Conservation (phyloP, 2,113 vertebrate species). For the Lates calcarifer region DNA sequence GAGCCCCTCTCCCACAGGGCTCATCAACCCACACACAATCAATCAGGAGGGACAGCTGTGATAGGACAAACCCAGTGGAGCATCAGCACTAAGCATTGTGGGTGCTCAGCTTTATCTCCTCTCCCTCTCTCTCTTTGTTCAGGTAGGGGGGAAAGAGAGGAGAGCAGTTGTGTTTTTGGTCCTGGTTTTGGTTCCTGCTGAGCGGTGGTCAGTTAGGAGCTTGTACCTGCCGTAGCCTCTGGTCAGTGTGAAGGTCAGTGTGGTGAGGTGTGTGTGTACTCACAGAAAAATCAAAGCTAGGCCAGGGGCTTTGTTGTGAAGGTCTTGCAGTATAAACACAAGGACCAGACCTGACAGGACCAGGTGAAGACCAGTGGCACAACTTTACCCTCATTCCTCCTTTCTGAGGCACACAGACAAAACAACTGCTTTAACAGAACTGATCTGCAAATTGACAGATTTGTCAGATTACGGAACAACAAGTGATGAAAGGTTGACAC, state of each 20-base stretch:
- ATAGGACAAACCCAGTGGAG: slow-evolving; percentile 67
- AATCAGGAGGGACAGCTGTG: slow-evolving; percentile 67
- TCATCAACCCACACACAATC: slow-evolving; percentile 39
- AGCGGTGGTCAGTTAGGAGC: background rate
- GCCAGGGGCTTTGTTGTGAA: slow-evolving; percentile 3
- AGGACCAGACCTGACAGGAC: slow-evolving; percentile 9
- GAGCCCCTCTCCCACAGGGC: slow-evolving; percentile 11
- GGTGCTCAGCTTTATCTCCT: slow-evolving; percentile 20
- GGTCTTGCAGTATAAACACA: background rate
- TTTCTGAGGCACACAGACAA: slow-evolving; percentile 24
- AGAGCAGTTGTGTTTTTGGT: slow-evolving; percentile 5
- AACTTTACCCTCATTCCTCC: slow-evolving; percentile 10
- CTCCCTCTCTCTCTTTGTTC: background rate
- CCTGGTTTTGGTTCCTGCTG: slow-evolving; percentile 20
- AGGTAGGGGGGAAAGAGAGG: background rate
- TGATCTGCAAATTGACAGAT: no score
- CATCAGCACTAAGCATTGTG: slow-evolving; percentile 44
- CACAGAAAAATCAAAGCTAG: slow-evolving; percentile 18
- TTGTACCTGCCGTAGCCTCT: slow-evolving; percentile 8
- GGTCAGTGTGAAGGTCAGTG: slow-evolving; percentile 13
- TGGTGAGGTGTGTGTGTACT: slow-evolving; percentile 4
- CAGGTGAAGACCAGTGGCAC: background rate
- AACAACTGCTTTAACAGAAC: background rate
- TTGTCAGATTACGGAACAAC: no score
- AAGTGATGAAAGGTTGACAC: no score